phyloP scores from a whole-genome alignment of 1,140 invertebrate genomes.

The Cheumatopsyche charites region DNA sequence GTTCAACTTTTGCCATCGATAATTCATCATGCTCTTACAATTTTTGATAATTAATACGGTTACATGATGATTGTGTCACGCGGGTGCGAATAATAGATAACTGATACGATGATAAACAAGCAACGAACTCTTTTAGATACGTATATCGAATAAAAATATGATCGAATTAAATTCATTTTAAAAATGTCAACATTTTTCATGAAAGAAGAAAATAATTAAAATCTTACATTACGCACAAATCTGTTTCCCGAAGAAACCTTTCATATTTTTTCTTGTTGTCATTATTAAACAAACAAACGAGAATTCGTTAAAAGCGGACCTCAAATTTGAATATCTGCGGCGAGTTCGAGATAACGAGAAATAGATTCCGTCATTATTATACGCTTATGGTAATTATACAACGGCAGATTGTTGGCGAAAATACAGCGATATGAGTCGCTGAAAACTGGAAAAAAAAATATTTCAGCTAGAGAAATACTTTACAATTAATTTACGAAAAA shows the following conservation, averaged over 20 bases:
- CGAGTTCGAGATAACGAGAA: background rate
- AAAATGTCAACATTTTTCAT: too few species aligned
- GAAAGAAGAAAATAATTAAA: background rate
- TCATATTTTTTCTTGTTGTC: background rate
- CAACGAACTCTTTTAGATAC: too few species aligned
- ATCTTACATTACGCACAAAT: background rate
- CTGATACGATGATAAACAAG: too few species aligned
- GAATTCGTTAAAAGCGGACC: conserved; percentile 1
- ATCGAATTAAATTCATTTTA: too few species aligned
- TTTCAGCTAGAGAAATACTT: too few species aligned
- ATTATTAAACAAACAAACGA: conserved; percentile 15
- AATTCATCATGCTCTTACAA: background rate
- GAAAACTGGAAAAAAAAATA: too few species aligned
- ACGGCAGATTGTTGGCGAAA: background rate
- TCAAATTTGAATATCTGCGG: conserved; percentile 2
- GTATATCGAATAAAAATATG: too few species aligned
- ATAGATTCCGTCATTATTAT: conserved; percentile 11
- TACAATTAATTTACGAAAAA: too few species aligned
- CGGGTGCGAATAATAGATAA: background rate
- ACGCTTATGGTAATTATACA: conserved; percentile 20
- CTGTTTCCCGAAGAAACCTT: background rate
- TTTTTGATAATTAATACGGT: conserved; percentile 7
- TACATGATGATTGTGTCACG: background rate
- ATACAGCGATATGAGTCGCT: too few species aligned
- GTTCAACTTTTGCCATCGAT: conserved; percentile 3